phyloP scores from a whole-genome alignment of 2,113 vertebrate genomes.

The Equus przewalskii region DNA sequence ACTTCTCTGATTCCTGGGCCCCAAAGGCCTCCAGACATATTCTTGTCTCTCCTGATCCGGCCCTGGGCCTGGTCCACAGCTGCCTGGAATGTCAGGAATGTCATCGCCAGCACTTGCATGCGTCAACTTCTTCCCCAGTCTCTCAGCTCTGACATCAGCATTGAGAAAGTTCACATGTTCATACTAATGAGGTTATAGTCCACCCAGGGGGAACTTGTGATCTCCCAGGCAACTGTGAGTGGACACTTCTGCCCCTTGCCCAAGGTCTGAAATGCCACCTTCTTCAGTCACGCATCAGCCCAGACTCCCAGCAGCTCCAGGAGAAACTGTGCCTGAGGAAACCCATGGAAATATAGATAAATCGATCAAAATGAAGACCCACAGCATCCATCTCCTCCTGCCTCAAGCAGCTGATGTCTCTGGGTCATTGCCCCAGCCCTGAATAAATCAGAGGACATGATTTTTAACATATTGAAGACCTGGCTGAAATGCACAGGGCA shows the following conservation, averaged over 20 bases:
- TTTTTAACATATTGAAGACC: background rate
- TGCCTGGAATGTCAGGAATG: fast-evolving
- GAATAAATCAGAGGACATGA: background rate
- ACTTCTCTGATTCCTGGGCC: background rate
- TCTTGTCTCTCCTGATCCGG: background rate
- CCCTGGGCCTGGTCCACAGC: background rate
- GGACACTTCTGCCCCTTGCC: background rate
- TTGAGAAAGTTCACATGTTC: background rate
- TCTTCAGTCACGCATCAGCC: no score
- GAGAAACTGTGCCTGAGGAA: background rate
- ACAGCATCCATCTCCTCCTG: background rate
- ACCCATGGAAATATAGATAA: background rate
- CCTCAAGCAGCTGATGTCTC: background rate
- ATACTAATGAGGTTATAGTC: background rate
- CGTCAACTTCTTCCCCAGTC: fast-evolving
- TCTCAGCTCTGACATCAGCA: background rate
- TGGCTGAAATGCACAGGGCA: background rate
- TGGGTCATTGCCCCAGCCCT: background rate
- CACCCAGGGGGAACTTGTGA: fast-evolving
- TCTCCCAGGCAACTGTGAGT: background rate
- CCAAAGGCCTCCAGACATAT: background rate
- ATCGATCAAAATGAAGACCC: background rate
- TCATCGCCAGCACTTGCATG: fast-evolving
- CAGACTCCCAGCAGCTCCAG: background rate
- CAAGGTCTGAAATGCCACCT: background rate